A percentile compares a stretch with the other conserved stretches of the same genome.
These are phyloP conservation scores for Lycaena phlaeas DNA, from an alignment of 2,888 invertebrate genomes.

Conservation along the genomic window DNA sequence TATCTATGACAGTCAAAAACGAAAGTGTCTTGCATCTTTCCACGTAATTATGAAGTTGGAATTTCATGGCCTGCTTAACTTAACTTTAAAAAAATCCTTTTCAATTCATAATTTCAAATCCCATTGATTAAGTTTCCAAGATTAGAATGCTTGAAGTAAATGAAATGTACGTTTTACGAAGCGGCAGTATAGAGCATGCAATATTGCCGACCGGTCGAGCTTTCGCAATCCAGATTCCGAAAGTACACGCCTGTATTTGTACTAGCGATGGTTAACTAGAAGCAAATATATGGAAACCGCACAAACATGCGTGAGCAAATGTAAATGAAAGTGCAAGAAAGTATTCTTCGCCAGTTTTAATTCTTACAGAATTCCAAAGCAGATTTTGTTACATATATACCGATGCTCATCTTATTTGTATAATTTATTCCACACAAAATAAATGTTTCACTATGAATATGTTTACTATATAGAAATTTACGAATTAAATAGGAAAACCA, in stretches of 20 bases:
- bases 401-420: not conserved
- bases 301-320: constrained; percentile 10
- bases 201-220: constrained; percentile 39
- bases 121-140: too few species aligned
- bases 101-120: not conserved
- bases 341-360: constrained; percentile 4
- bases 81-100: too few species aligned
- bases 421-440: not conserved
- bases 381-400: not conserved
- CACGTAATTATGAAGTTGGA: too few species aligned
- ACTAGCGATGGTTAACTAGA: constrained; percentile 13
- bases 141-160: constrained; percentile 4
- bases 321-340: constrained; percentile 12
- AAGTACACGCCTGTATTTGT: constrained; percentile 27
- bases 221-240: constrained; percentile 43
- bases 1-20: not conserved
- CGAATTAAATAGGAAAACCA: too few species aligned
- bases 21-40: not conserved
- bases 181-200: constrained; percentile 45
- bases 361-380: constrained; percentile 1
- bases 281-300: constrained; percentile 12
- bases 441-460: not conserved
- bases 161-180: constrained; percentile 14
- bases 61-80: too few species aligned
- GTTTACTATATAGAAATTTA: too few species aligned